Percentiles rank a stretch among this genome's conserved stretches.
Evolutionary conservation across 2,888 invertebrate genomes (phyloP).

Genomic region (Microctonus aethiopoides): DNA sequence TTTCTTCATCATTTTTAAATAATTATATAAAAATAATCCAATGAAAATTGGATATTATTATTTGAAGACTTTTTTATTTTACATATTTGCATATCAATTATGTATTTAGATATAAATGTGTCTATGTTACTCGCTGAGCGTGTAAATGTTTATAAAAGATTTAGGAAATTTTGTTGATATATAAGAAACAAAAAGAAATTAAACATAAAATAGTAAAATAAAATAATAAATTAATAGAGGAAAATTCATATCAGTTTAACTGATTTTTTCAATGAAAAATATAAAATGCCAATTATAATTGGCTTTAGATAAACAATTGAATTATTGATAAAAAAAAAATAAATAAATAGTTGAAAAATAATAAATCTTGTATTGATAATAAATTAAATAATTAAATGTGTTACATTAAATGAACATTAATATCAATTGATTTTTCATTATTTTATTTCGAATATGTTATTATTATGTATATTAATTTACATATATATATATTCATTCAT

Average conservation of each 20-base stretch:
- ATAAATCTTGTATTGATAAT: background rate
- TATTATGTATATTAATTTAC: conserved; percentile 7
- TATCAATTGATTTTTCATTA: background rate
- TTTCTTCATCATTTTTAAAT: background rate
- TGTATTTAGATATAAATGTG: conserved; percentile 23
- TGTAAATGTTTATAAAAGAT: background rate
- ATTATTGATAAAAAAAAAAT: background rate
- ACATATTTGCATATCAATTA: conserved; percentile 37
- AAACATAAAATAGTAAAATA: background rate
- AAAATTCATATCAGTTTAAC: background rate
- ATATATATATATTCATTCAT: background rate
- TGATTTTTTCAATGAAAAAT: background rate
- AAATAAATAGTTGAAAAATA: background rate
- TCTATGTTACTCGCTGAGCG: background rate
- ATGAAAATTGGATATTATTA: too few relatives aligned
- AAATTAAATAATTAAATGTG: conserved; percentile 2
- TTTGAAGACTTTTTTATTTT: too few relatives aligned
- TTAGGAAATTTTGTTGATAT: background rate
- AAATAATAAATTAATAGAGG: conserved; percentile 9
- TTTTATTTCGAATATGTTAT: background rate
- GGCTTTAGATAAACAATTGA: background rate
- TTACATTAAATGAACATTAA: background rate
- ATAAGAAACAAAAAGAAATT: background rate
- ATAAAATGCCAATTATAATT: background rate
- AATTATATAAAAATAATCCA: background rate